phyloP scores from a whole-genome alignment of 1,140 invertebrate species.

The Lithobius niger region DNA sequence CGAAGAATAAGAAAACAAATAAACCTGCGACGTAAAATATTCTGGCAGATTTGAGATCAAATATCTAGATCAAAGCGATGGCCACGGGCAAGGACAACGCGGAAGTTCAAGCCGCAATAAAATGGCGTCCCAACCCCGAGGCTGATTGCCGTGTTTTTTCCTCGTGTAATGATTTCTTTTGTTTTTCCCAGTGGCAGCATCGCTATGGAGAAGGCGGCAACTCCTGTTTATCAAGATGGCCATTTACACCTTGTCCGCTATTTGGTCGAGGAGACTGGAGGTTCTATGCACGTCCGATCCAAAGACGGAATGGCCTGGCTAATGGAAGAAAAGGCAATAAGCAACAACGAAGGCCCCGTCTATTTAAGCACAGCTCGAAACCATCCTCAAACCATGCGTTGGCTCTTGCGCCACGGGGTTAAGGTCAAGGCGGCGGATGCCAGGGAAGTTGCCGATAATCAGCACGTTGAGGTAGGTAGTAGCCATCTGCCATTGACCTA shows the following conservation, averaged over 20 bases:
- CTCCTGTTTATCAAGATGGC: slow-evolving; percentile 77
- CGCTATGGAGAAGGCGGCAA: slow-evolving; percentile 79
- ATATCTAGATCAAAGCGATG: too few relatives aligned
- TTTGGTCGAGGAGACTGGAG: slow-evolving; percentile 61
- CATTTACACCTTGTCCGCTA: slow-evolving; percentile 70
- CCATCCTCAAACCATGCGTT: slow-evolving; percentile 62
- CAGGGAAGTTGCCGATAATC: slow-evolving; percentile 72
- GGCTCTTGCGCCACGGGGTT: slow-evolving; percentile 63
- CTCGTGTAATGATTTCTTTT: slow-evolving; percentile 3
- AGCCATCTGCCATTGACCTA: too few relatives aligned
- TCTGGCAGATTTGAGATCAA: too few relatives aligned
- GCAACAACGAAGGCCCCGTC: too few relatives aligned
- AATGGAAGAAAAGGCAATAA: too few relatives aligned
- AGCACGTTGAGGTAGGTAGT: slow-evolving; percentile 60
- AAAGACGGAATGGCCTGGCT: slow-evolving; percentile 79
- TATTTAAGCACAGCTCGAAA: slow-evolving; percentile 59
- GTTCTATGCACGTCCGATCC: slow-evolving; percentile 56
- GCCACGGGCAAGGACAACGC: too few relatives aligned
- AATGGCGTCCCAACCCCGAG: too few relatives aligned
- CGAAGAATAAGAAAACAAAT: too few relatives aligned
- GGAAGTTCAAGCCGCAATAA: too few relatives aligned
- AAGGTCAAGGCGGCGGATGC: too few relatives aligned
- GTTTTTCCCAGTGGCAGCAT: slow-evolving; percentile 52
- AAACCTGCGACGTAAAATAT: too few relatives aligned
- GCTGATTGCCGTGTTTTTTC: too few relatives aligned